Percentiles rank a stretch among this genome's conserved stretches.
Conservation (phyloP, 1,140 invertebrate genomes). For the Drosophila baimaii region DNA sequence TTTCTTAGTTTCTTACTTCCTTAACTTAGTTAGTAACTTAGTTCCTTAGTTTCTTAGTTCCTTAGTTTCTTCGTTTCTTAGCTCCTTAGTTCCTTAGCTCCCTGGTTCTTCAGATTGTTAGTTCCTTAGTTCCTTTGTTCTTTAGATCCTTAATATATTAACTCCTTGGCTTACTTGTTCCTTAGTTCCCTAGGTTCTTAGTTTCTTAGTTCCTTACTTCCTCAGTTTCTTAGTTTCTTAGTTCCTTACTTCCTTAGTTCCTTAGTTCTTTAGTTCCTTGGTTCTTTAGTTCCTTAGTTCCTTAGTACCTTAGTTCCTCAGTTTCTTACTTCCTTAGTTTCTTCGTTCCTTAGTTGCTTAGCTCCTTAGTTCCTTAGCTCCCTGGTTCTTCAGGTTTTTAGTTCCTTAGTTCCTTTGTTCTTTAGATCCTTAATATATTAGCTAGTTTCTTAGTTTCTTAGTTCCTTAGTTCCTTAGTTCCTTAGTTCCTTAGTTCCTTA, state of each 20-base stretch:
- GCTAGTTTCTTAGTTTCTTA: background rate
- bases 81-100: background rate
- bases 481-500: background rate
- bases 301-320: no score
- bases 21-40: no score
- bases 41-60: background rate
- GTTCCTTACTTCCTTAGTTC: no score
- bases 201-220: background rate
- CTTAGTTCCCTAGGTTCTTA: background rate
- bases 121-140: background rate
- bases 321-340: background rate
- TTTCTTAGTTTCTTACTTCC: no score
- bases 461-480: background rate
- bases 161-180: background rate
- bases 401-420: background rate
- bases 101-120: no score
- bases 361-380: no score
- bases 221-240: no score
- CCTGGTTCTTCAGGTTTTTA: no score
- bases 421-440: no score
- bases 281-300: background rate
- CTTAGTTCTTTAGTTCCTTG: background rate
- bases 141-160: background rate
- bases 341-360: no score
- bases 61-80: background rate